Percentiles rank a stretch among this genome's conserved stretches.
These are phyloP conservation scores for Halcyon smyrnensis DNA, from an alignment of 2,797 vertebrate species.

Conservation along the genomic window DNA sequence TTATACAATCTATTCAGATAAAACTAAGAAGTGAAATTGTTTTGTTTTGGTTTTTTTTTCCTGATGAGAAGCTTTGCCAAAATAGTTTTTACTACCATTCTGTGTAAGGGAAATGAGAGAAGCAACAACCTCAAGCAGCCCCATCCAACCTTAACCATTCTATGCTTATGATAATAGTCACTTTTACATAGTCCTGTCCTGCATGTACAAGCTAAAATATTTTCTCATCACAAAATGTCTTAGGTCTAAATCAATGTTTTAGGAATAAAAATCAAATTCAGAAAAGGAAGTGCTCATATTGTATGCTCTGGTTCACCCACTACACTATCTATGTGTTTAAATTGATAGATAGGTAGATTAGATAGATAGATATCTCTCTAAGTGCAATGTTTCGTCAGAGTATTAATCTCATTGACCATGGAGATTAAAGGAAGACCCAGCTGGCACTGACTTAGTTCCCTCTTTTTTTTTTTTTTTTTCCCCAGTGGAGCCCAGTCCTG, in stretches of 20 bases:
- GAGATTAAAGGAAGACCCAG: constrained; percentile 21
- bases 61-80: neutral
- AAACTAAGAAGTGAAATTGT: neutral
- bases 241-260: neutral
- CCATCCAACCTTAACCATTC: neutral
- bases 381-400: neutral
- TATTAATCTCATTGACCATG: neutral
- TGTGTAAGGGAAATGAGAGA: neutral
- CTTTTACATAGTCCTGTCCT: neutral
- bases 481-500: neutral
- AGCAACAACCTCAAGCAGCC: neutral
- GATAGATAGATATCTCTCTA: neutral
- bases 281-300: neutral
- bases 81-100: neutral
- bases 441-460: neutral
- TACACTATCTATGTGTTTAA: neutral
- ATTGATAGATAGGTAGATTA: neutral
- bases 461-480: neutral
- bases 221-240: neutral
- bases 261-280: neutral
- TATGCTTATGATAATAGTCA: neutral
- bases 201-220: neutral
- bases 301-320: neutral
- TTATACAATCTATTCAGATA: neutral
- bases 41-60: neutral